phyloP scores from a whole-genome alignment of 2,113 vertebrate genomes.

The Alexandromys fortis region DNA sequence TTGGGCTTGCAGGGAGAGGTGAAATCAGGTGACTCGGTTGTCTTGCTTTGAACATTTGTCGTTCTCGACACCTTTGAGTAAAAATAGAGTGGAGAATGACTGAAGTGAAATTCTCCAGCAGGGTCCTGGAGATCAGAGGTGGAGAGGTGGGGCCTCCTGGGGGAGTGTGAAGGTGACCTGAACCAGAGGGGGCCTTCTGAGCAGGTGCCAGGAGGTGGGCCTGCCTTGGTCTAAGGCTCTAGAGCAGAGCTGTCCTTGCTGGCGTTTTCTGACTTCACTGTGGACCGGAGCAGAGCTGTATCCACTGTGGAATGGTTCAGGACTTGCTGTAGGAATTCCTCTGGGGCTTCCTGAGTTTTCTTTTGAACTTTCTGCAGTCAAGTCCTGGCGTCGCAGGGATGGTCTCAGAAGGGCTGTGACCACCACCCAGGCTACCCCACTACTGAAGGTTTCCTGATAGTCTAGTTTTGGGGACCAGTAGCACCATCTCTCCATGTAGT shows the following conservation, averaged over 20 bases:
- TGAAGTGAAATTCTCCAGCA: slow-evolving; percentile 42
- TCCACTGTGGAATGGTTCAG: slow-evolving; percentile 33
- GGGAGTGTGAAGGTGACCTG: background rate
- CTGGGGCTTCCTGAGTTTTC: slow-evolving; percentile 60
- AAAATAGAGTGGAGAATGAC: slow-evolving; percentile 79
- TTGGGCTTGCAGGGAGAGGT: background rate
- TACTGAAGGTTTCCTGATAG: background rate
- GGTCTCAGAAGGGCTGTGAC: background rate
- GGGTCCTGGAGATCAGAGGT: background rate
- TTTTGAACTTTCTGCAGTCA: slow-evolving; percentile 7
- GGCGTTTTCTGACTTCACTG: background rate
- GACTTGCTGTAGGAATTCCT: slow-evolving; percentile 62
- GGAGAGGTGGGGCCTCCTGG: background rate
- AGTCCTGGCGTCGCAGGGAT: background rate
- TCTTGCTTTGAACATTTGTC: slow-evolving; percentile 46
- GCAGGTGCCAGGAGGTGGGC: too few species aligned
- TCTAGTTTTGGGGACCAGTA: background rate
- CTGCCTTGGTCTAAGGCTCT: background rate
- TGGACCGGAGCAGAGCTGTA: background rate
- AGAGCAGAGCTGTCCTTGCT: background rate
- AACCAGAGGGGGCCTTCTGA: background rate
- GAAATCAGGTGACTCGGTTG: slow-evolving; percentile 51
- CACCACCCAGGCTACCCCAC: background rate
- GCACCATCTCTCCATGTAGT: background rate
- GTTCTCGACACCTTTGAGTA: slow-evolving; percentile 60